Conservation (phyloP, 2,113 vertebrate species). For the Pseudonaja textilis region DNA sequence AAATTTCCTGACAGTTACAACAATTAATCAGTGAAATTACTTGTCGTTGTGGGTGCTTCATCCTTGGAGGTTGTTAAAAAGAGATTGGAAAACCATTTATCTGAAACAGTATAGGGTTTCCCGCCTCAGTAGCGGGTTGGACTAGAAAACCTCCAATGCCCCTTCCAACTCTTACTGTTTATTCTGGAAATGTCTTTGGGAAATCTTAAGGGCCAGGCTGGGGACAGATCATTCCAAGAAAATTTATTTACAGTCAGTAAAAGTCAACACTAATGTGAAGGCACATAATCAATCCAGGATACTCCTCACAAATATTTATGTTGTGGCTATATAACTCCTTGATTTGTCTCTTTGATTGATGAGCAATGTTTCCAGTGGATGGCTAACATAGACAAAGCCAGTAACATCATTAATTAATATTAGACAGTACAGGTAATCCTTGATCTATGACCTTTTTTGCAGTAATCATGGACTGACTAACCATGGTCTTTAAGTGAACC, state of each 20-base stretch:
- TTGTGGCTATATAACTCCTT: neutral
- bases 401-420: neutral
- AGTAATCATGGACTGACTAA: too few species aligned
- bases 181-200: neutral
- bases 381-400: neutral
- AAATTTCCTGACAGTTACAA: too few species aligned
- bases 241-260: neutral
- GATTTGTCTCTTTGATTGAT: neutral
- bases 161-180: too few species aligned
- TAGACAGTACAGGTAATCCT: neutral
- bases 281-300: neutral
- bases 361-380: neutral
- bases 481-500: too few species aligned
- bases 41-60: too few species aligned
- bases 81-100: too few species aligned
- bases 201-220: neutral
- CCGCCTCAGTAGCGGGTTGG: too few species aligned
- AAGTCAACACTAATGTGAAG: neutral
- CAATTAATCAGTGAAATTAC: too few species aligned
- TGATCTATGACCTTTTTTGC: too few species aligned
- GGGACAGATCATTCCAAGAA: neutral
- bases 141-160: too few species aligned
- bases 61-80: too few species aligned
- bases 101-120: too few species aligned
- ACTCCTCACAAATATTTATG: neutral